These are phyloP conservation scores for Ochropacha duplaris DNA, from an alignment of 2,888 invertebrate species.

Conservation along the genomic window DNA sequence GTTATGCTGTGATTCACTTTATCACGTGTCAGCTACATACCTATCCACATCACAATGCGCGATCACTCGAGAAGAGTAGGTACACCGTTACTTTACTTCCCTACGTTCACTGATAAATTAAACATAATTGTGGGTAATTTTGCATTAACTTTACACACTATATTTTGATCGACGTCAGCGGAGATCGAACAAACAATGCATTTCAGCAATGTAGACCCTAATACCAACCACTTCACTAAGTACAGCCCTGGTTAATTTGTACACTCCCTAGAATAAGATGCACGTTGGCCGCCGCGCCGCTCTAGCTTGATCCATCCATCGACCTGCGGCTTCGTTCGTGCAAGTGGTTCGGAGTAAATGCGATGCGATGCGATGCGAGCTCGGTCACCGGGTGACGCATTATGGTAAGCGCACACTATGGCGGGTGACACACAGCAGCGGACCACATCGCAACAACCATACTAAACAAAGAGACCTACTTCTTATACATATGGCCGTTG, in stretches of 20 bases:
- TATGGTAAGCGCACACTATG: too few species aligned
- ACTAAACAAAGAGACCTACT: too few species aligned
- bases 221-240: slow-evolving; percentile 41
- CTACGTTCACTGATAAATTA: slow-evolving; percentile 60
- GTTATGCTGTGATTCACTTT: slow-evolving; percentile 79
- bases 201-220: slow-evolving; percentile 46
- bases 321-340: slow-evolving; percentile 12
- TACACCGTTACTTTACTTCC: slow-evolving; percentile 55
- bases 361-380: slow-evolving; percentile 56
- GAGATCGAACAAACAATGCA: slow-evolving; percentile 71
- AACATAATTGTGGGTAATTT: slow-evolving; percentile 72
- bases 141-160: slow-evolving; percentile 78
- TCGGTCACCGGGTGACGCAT: slow-evolving; percentile 72
- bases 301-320: slow-evolving; percentile 8
- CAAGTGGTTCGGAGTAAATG: slow-evolving; percentile 36
- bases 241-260: slow-evolving; percentile 40
- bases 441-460: too few species aligned
- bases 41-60: slow-evolving; percentile 81
- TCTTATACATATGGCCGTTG: too few species aligned
- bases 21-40: slow-evolving; percentile 79
- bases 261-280: slow-evolving; percentile 26
- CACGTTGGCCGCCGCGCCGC: slow-evolving; percentile 1
- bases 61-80: slow-evolving; percentile 62
- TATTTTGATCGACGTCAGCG: slow-evolving; percentile 77
- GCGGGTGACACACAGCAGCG: too few species aligned